A percentile compares a stretch with the other conserved stretches of the same genome.
Evolutionary conservation across 2,797 vertebrate genomes (phyloP).

Genomic region (Tinamus major): DNA sequence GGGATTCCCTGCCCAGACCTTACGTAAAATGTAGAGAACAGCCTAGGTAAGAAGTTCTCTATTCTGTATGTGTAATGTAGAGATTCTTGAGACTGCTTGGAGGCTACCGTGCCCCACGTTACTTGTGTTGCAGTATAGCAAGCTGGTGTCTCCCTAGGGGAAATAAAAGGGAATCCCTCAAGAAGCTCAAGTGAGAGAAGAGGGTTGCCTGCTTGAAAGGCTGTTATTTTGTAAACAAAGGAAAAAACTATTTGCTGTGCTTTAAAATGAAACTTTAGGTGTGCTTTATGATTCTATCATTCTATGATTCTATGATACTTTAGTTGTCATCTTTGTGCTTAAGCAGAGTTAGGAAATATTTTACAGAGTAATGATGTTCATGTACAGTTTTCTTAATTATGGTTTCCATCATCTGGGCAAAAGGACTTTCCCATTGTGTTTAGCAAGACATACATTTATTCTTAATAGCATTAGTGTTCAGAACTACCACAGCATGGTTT

Average conservation of each 20-base stretch:
- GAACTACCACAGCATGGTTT: not conserved
- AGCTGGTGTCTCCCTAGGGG: not conserved
- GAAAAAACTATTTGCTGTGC: not conserved
- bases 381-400: not conserved
- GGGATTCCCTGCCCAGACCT: not conserved
- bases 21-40: accelerated
- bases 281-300: too few relatives aligned
- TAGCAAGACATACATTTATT: not conserved
- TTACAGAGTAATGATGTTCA: not conserved
- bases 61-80: not conserved
- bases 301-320: too few relatives aligned
- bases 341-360: not conserved
- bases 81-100: not conserved
- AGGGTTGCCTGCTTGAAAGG: not conserved
- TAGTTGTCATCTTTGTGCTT: not conserved
- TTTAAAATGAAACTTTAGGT: not conserved
- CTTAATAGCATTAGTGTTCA: not conserved
- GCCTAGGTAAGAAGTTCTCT: not conserved
- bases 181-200: not conserved
- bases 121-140: not conserved
- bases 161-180: not conserved
- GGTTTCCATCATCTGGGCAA: not conserved
- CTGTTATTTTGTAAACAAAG: not conserved
- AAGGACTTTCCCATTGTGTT: not conserved
- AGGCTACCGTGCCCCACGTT: not conserved